These are phyloP conservation scores for Orientallactaga sibirica DNA, from an alignment of 2,797 vertebrate species.

Conservation along the genomic window DNA sequence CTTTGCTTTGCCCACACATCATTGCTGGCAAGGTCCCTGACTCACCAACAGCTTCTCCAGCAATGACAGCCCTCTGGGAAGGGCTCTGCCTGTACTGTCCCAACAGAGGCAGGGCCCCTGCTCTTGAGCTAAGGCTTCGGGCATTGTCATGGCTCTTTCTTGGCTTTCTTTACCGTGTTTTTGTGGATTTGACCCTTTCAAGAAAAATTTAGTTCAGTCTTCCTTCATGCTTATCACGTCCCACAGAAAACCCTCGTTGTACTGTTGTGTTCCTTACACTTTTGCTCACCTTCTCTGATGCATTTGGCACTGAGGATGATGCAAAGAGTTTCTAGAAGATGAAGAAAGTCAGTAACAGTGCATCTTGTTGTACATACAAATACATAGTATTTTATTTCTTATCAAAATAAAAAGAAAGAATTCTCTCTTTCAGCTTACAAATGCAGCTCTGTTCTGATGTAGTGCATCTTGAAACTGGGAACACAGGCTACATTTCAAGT, in stretches of 20 bases:
- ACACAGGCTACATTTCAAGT: neutral
- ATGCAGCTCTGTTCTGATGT: constrained; percentile 25
- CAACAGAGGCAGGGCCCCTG: neutral
- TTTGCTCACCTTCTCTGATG: neutral
- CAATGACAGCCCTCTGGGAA: neutral
- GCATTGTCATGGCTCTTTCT: neutral
- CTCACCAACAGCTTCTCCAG: constrained; percentile 27
- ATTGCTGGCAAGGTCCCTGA: constrained; percentile 58
- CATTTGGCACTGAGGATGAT: neutral
- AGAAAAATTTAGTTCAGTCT: neutral
- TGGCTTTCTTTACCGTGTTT: neutral
- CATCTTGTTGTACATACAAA: neutral
- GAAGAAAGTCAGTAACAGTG: neutral
- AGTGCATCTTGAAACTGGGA: neutral
- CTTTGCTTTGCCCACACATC: constrained; percentile 54
- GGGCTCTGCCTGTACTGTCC: neutral
- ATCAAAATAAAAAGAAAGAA: neutral
- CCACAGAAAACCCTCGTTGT: neutral
- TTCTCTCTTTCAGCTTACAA: neutral
- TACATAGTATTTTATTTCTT: neutral
- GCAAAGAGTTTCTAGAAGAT: neutral
- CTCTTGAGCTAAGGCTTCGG: neutral
- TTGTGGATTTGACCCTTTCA: neutral
- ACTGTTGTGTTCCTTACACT: neutral
- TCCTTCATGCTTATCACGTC: neutral